Evolutionary conservation across 2,113 vertebrate genomes (phyloP), one percentile per base, ranked within the genome.

Genomic region (Pteropus alecto): DNA sequence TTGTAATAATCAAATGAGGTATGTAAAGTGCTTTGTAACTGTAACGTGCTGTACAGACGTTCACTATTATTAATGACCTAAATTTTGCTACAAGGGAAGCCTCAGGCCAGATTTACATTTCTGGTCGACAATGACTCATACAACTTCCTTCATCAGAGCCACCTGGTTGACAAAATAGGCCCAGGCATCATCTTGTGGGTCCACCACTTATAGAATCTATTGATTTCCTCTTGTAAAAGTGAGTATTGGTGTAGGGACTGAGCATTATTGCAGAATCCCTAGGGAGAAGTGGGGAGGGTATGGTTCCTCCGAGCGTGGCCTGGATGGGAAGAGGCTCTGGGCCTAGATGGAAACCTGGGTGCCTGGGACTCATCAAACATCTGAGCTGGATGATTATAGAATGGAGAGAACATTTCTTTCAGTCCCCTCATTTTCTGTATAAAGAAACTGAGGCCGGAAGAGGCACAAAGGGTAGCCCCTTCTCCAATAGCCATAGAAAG

Each of bases 71-170:
- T 97, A 97, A 97, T 97, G 97, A 94, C 89, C 93, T 87, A 92
- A 79, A 96, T 97, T 96, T 96, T 82, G 77, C 96, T 97, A 78
- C 92, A 96, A 97, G 97, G 97, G 94, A 93, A 96, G 92, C 97
- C 96, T 97, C 70, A 74, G 78, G 90, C 92, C 68, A 93, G 95
- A 98, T 98, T 98, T 98, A 97, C 97, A 98, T 98, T 96, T 98
- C 93, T 98, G 96, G 96, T 95, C 88, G 93, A 97, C 92, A 89
- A 95, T 98, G 97, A 97, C 96, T 98, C 96, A 97, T 85, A 90
- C 63, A 74, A 94, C 97, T 97, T 98, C 97, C 97, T 87, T 97
- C 89, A 84, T 70, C 84, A 89, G 86, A 96, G 93, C 96, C 96
- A 97, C 97, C 97, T 97, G 97, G 95, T 89, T 95, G 78, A 98